Conservation (phyloP, 2,888 invertebrate species). For the Aquatica leii region DNA sequence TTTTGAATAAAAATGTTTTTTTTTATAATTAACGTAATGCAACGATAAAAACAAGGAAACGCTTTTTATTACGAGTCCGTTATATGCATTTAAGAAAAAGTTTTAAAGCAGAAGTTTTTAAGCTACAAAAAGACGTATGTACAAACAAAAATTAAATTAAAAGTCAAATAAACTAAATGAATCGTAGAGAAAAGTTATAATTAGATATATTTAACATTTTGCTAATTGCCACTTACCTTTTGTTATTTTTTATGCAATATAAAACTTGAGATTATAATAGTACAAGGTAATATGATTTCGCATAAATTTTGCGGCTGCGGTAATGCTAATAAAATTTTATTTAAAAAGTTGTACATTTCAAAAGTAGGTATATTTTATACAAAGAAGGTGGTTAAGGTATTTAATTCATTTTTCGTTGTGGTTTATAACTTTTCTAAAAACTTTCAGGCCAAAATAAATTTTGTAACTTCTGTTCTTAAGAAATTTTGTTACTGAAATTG, state of each 20-base stretch:
- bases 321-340: background rate
- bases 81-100: no score
- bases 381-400: slow-evolving; percentile 4
- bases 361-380: slow-evolving; percentile 7
- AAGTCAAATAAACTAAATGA: background rate
- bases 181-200: background rate
- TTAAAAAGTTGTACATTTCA: slow-evolving; percentile 1
- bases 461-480: no score
- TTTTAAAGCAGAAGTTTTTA: no score
- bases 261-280: slow-evolving; percentile 10
- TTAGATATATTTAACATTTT: background rate
- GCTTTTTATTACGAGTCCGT: no score
- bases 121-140: no score
- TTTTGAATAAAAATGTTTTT: no score
- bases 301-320: slow-evolving; percentile 5
- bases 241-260: background rate
- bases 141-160: background rate
- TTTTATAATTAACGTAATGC: no score
- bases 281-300: slow-evolving; percentile 3
- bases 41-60: no score
- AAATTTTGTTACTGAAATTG: no score
- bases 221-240: slow-evolving; percentile 1
- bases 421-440: background rate
- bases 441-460: background rate
- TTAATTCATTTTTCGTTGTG: background rate